phyloP scores from a whole-genome alignment of 2,797 vertebrate genomes.

The Trematomus bernacchii region DNA sequence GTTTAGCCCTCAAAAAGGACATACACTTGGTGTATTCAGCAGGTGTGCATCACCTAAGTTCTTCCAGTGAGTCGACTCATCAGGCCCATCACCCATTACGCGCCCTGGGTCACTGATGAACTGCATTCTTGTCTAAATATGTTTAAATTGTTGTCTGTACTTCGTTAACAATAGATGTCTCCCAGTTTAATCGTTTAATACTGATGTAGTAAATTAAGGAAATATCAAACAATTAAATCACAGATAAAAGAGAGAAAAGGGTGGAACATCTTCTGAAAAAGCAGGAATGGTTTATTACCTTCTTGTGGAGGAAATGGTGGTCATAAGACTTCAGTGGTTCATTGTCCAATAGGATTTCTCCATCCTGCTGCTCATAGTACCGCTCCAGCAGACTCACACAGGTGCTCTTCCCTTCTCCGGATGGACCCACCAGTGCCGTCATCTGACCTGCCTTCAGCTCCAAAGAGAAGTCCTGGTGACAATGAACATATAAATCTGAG shows the following conservation, averaged over 20 bases:
- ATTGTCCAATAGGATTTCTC: conserved; percentile 85
- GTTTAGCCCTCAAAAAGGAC: not conserved
- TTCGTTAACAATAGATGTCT: not conserved
- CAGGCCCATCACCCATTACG: not conserved
- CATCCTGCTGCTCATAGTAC: conserved; percentile 85
- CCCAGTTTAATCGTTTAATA: not conserved
- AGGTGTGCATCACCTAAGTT: not conserved
- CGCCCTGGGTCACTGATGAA: not conserved
- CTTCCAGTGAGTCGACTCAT: not conserved
- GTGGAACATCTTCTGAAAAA: not conserved
- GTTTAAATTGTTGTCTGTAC: not conserved
- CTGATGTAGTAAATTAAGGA: not conserved
- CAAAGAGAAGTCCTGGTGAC: conserved; percentile 84
- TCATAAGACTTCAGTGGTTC: conserved; percentile 70
- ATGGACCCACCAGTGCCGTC: conserved; percentile 88
- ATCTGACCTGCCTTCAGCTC: conserved; percentile 86
- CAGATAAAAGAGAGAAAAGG: not conserved
- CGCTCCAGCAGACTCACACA: conserved; percentile 89
- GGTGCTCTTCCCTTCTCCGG: conserved; percentile 91
- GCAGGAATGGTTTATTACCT: conserved; percentile 52
- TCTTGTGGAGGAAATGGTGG: conserved; percentile 76
- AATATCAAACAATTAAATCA: not conserved
- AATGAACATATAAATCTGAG: not conserved
- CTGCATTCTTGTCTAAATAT: not conserved
- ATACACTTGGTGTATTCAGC: not conserved